These are phyloP conservation scores for Andricus grossulariae DNA, from an alignment of 1,140 invertebrate genomes.

Conservation along the genomic window DNA sequence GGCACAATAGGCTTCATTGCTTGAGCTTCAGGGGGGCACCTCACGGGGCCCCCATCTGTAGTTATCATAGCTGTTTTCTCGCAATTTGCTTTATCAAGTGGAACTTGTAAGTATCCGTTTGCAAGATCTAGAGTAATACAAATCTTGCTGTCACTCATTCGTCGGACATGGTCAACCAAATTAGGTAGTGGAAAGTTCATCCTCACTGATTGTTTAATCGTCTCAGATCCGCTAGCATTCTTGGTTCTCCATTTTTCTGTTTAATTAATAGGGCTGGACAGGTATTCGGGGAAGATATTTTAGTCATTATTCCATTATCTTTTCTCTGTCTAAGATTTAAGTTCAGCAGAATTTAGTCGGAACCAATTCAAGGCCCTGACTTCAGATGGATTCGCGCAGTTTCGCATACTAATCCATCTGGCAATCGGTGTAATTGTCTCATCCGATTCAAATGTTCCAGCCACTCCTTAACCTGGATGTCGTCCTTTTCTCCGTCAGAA, in stretches of 20 bases:
- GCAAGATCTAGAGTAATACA: background rate
- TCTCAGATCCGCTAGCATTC: background rate
- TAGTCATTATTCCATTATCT: background rate
- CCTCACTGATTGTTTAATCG: background rate
- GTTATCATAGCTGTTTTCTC: background rate
- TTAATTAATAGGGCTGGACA: background rate
- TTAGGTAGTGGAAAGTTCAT: background rate
- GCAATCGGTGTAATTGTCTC: background rate
- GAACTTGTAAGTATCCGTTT: background rate
- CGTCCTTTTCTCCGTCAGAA: background rate
- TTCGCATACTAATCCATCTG: background rate
- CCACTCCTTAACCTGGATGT: background rate
- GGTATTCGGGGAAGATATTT: background rate
- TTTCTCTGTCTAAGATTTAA: background rate
- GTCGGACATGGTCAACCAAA: background rate
- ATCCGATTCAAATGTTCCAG: background rate
- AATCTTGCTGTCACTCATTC: background rate
- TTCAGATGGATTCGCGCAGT: background rate
- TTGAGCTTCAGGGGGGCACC: too few relatives aligned
- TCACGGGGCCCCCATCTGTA: background rate
- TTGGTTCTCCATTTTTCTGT: slow-evolving; percentile 15
- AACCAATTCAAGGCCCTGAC: background rate
- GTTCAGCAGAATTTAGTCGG: background rate
- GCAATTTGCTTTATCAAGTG: background rate
- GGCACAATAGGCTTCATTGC: too few relatives aligned